Percentiles rank a stretch among this genome's conserved stretches.
phyloP scores from a whole-genome alignment of 2,797 vertebrate species.

The Cygnus olor region DNA sequence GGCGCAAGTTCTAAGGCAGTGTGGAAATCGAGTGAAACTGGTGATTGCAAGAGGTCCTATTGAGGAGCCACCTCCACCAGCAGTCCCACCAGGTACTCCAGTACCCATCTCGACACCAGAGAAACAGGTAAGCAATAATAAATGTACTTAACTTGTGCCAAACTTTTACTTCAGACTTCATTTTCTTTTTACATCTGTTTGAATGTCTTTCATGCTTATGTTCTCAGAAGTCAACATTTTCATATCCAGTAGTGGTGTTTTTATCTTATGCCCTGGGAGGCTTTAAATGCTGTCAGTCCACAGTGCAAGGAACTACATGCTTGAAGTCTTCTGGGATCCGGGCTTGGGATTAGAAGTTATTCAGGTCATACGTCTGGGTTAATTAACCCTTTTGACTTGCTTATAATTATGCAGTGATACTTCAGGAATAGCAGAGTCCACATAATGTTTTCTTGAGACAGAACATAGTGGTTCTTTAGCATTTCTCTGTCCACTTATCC shows the following conservation, averaged over 20 bases:
- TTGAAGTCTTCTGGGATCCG: neutral
- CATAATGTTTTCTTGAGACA: neutral
- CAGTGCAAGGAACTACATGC: neutral
- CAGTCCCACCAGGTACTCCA: constrained; percentile 71
- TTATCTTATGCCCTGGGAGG: neutral
- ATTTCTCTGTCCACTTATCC: neutral
- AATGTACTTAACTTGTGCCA: neutral
- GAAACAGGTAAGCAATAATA: constrained; percentile 80
- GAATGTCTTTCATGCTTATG: neutral
- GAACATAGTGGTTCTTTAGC: neutral
- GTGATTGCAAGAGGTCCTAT: constrained; percentile 90
- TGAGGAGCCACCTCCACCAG: constrained; percentile 79
- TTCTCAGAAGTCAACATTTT: constrained; percentile 2
- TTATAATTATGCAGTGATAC: neutral
- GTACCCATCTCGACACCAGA: constrained; percentile 81
- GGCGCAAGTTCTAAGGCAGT: constrained; percentile 95
- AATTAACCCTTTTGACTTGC: neutral
- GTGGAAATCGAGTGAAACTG: constrained; percentile 92
- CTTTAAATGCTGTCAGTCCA: neutral
- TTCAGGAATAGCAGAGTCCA: neutral
- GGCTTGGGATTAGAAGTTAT: neutral
- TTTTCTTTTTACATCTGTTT: neutral
- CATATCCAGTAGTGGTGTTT: rapidly evolving
- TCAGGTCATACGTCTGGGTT: neutral
- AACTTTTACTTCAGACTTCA: neutral